Evolutionary conservation across 2,113 vertebrate species (phyloP).

Genomic region (Rhea pennata): DNA sequence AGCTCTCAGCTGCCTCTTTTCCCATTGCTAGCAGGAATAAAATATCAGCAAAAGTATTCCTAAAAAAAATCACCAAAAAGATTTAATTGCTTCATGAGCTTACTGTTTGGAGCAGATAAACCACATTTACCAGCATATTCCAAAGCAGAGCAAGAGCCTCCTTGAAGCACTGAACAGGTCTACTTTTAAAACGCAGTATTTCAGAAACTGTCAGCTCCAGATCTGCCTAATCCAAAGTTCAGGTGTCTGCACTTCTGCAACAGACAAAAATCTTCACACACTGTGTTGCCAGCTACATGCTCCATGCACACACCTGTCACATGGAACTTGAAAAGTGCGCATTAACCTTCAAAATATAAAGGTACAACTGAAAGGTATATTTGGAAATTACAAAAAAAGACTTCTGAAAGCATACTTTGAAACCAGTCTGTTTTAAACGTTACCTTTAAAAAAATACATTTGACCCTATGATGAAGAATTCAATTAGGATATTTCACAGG

Average conservation of each 20-base stretch:
- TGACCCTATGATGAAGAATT: slow-evolving; percentile 25
- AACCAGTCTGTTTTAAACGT: neutral
- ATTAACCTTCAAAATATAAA: neutral
- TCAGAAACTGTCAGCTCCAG: neutral
- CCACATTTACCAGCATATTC: neutral
- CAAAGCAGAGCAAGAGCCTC: neutral
- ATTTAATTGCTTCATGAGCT: neutral
- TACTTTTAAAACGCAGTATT: neutral
- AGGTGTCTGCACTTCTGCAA: neutral
- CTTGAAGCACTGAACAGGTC: neutral
- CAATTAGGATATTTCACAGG: slow-evolving; percentile 60
- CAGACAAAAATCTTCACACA: neutral
- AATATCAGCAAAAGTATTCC: neutral
- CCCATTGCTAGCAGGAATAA: neutral
- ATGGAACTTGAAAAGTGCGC: neutral
- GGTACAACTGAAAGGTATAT: neutral
- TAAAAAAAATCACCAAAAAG: neutral
- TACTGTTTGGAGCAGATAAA: neutral
- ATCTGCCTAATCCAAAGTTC: neutral
- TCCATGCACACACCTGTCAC: no score
- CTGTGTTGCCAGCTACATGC: neutral
- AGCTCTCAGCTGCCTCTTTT: neutral
- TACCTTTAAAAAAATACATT: slow-evolving; percentile 20
- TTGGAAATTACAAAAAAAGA: neutral
- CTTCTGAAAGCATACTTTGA: neutral